These are phyloP conservation scores for Camponotus pennsylvanicus DNA, from an alignment of 1,140 invertebrate genomes.

Conservation along the genomic window DNA sequence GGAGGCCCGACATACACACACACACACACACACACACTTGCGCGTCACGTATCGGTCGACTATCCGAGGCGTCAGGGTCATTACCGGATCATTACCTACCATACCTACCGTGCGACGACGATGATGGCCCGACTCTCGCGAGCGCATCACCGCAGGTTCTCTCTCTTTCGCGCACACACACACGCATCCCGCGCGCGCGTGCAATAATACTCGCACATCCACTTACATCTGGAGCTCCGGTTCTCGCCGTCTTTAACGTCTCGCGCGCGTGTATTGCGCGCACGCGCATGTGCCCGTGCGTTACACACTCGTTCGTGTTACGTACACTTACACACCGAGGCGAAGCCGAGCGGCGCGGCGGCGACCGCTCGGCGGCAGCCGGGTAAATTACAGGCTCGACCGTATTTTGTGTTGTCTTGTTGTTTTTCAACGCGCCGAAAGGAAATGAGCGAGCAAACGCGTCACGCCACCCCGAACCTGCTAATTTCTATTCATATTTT, in stretches of 20 bases:
- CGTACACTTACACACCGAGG: neutral
- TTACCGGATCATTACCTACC: constrained; percentile 85
- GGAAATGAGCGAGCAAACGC: constrained; percentile 87
- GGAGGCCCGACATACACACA: neutral
- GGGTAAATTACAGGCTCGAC: constrained; percentile 86
- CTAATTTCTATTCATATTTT: constrained; percentile 88
- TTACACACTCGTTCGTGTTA: neutral
- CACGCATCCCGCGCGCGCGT: neutral
- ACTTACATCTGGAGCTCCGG: constrained; percentile 35
- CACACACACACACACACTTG: neutral
- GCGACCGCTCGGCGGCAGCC: constrained; percentile 83
- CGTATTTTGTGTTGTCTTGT: constrained; percentile 86
- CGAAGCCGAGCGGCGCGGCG: neutral
- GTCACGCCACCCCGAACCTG: constrained; percentile 87
- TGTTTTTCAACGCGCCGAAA: constrained; percentile 87
- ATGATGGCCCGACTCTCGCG: constrained; percentile 74
- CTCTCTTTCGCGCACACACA: neutral
- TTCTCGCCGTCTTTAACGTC: constrained; percentile 61
- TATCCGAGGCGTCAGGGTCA: constrained; percentile 83
- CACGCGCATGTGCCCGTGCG: neutral
- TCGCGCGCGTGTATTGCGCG: neutral
- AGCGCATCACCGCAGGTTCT: constrained; percentile 55
- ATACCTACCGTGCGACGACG: constrained; percentile 84
- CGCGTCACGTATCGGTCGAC: constrained; percentile 54
- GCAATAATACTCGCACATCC: constrained; percentile 14